Conservation (phyloP, 2,888 invertebrate species). For the Mellilla xanthometata region DNA sequence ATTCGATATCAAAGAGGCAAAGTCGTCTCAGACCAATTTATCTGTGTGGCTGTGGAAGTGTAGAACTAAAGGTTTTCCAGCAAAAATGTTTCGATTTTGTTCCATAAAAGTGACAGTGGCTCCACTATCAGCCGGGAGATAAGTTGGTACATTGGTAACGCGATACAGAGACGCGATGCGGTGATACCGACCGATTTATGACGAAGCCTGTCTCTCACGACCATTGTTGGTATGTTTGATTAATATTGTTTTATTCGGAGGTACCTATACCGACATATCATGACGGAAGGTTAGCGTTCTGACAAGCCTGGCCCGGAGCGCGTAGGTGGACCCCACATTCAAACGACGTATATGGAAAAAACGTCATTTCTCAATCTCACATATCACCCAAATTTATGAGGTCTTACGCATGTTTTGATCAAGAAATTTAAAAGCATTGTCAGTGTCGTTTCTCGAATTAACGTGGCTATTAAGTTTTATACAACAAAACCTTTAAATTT, state of each 20-base stretch:
- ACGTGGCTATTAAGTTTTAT: no score
- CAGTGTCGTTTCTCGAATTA: no score
- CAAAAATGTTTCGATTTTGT: no score
- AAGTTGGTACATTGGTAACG: conserved; percentile 44
- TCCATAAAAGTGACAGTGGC: no score
- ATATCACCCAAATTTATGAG: conserved; percentile 10
- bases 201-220: conserved; percentile 48
- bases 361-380: conserved; percentile 18
- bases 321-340: conserved; percentile 28
- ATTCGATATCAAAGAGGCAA: conserved; percentile 74
- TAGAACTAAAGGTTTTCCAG: no score
- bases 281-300: conserved; percentile 10
- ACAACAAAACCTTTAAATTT: no score
- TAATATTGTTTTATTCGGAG: conserved; percentile 47
- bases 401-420: conserved; percentile 11
- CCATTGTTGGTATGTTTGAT: conserved; percentile 48
- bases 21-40: conserved; percentile 36
- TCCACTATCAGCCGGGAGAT: no score
- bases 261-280: conserved; percentile 1
- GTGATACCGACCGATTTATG: conserved; percentile 70
- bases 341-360: conserved; percentile 25
- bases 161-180: conserved; percentile 67
- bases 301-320: conserved; percentile 11
- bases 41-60: no score
- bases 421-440: conserved; percentile 21